Conservation (phyloP, 2,113 vertebrate genomes). For the Chunga burmeisteri region DNA sequence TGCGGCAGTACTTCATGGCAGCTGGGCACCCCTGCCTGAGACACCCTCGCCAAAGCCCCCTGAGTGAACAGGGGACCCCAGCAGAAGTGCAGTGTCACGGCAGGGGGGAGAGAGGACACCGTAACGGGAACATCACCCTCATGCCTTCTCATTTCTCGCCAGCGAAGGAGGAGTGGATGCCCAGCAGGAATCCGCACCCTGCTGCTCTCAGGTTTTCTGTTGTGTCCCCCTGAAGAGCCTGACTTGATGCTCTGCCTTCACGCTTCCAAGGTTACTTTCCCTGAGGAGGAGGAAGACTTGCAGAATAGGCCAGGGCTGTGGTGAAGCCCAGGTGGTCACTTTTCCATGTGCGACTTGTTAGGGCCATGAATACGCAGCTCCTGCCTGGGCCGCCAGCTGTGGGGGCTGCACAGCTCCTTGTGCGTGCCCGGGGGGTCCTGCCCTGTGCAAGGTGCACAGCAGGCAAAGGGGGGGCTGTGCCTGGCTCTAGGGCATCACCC, state of each 20-base stretch:
- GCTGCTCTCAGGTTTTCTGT: background rate
- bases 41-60: background rate
- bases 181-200: fast-evolving
- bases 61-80: background rate
- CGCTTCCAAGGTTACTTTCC: background rate
- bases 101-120: background rate
- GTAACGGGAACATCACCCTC: fast-evolving
- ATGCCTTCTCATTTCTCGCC: too few species aligned
- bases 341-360: background rate
- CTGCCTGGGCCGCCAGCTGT: background rate
- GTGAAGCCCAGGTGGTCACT: background rate
- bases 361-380: background rate
- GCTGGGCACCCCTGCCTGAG: too few species aligned
- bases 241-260: too few species aligned
- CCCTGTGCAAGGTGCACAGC: too few species aligned
- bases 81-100: fast-evolving
- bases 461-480: background rate
- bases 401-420: background rate
- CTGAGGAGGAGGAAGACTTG: background rate
- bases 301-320: background rate
- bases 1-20: fast-evolving
- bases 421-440: background rate
- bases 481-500: background rate
- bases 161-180: background rate
- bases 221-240: background rate